A percentile compares a stretch with the other conserved stretches of the same genome.
Conservation (phyloP, 2,888 invertebrate species). For the Leptinotarsa peninsularis region DNA sequence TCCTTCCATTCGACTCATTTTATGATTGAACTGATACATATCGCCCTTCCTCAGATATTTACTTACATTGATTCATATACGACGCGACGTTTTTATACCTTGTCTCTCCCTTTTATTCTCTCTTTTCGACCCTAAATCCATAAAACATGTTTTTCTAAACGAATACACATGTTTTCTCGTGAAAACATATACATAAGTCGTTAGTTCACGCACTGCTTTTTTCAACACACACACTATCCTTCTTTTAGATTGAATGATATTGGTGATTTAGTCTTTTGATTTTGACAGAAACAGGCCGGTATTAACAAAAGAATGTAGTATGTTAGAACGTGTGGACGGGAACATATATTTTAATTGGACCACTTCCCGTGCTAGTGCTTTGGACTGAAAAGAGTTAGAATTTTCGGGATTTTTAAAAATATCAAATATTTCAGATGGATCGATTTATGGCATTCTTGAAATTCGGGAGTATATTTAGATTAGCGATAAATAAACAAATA, state of each 20-base stretch:
- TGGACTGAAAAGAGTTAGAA: neutral
- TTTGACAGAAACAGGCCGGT: constrained; percentile 38
- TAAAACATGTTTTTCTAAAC: constrained; percentile 49
- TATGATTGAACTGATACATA: constrained; percentile 1
- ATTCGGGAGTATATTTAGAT: neutral
- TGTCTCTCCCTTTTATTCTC: constrained; percentile 40
- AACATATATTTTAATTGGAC: constrained; percentile 12
- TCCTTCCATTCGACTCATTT: neutral
- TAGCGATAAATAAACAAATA: too few species aligned
- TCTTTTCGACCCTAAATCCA: constrained; percentile 38
- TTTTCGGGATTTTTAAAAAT: neutral
- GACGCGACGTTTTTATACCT: constrained; percentile 30
- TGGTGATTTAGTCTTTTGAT: constrained; percentile 44
- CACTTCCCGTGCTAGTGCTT: neutral
- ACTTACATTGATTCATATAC: constrained; percentile 21
- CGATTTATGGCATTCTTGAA: constrained; percentile 1
- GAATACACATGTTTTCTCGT: constrained; percentile 48
- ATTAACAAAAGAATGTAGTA: constrained; percentile 18
- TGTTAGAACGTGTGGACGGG: neutral
- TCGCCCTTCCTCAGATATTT: constrained; percentile 17
- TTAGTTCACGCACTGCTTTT: constrained; percentile 48
- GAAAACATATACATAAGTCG: constrained; percentile 46
- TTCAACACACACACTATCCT: constrained; percentile 42
- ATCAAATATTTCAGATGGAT: neutral
- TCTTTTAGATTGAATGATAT: constrained; percentile 40